These are phyloP conservation scores for Pogoniulus pusillus DNA, from an alignment of 2,797 vertebrate genomes.

Conservation along the genomic window DNA sequence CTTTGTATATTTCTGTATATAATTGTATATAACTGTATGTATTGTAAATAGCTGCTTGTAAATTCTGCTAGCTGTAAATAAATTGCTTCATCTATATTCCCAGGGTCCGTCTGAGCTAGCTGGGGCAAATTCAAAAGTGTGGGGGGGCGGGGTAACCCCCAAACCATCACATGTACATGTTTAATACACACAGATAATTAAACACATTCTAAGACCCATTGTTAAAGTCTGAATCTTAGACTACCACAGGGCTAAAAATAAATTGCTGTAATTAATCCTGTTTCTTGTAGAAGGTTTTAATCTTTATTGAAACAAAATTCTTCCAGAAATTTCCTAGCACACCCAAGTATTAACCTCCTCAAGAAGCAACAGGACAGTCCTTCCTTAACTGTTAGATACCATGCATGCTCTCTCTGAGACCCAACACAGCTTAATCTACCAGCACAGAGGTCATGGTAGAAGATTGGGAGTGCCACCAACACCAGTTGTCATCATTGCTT, in stretches of 20 bases:
- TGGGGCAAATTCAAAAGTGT: no score
- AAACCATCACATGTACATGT: no score
- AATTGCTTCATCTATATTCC: no score
- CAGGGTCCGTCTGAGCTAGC: no score
- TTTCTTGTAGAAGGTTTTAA: neutral
- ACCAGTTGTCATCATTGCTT: neutral
- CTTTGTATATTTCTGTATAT: no score
- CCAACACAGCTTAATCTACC: neutral
- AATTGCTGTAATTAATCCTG: neutral
- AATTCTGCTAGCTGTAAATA: no score
- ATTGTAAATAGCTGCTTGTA: no score
- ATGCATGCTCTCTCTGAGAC: neutral
- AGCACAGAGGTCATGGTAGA: neutral
- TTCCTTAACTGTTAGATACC: neutral
- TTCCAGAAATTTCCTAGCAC: neutral
- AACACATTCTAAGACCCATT: neutral
- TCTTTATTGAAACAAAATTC: neutral
- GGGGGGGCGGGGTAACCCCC: no score
- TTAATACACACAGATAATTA: neutral
- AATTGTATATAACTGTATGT: no score
- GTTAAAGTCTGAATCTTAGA: neutral
- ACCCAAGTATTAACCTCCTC: neutral
- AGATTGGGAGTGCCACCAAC: neutral
- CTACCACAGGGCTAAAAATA: neutral
- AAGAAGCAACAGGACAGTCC: neutral